Conservation (phyloP, 2,888 invertebrate genomes). For the Drymonia ruficornis region DNA sequence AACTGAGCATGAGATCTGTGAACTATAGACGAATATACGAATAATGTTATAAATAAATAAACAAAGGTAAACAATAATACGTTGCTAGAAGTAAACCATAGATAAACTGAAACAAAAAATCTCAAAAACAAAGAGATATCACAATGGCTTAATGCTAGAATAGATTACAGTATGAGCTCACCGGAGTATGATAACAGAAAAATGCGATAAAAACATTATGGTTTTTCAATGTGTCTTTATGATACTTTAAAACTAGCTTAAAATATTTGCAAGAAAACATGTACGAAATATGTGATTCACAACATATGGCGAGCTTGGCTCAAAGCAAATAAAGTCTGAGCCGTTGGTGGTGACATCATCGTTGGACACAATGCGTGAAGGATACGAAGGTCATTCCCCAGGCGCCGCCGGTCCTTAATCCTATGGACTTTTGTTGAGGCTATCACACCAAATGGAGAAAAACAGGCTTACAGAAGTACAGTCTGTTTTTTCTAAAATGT, state of each 20-base stretch:
- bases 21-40: no score
- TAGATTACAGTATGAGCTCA: slow-evolving; percentile 49
- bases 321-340: slow-evolving; percentile 39
- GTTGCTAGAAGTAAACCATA: no score
- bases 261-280: slow-evolving; percentile 34
- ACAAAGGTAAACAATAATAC: no score
- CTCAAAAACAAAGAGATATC: slow-evolving; percentile 31
- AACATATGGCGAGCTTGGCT: slow-evolving; percentile 37
- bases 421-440: slow-evolving; percentile 13
- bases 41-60: no score
- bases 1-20: no score
- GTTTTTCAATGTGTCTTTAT: slow-evolving; percentile 17
- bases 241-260: slow-evolving; percentile 14
- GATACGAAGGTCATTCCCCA: slow-evolving; percentile 46
- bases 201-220: slow-evolving; percentile 49
- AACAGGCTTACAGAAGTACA: no score
- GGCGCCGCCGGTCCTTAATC: slow-evolving; percentile 17
- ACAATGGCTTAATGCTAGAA: slow-evolving; percentile 45
- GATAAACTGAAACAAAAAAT: not conserved
- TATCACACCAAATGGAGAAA: slow-evolving; percentile 13
- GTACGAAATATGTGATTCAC: slow-evolving; percentile 34
- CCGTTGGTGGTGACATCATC: slow-evolving; percentile 42
- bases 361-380: slow-evolving; percentile 39
- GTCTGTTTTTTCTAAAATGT: no score
- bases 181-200: slow-evolving; percentile 46